Base-by-base conservation (phyloP, 2,113 vertebrate species). In the Melanotaenia duboulayi region DNA sequence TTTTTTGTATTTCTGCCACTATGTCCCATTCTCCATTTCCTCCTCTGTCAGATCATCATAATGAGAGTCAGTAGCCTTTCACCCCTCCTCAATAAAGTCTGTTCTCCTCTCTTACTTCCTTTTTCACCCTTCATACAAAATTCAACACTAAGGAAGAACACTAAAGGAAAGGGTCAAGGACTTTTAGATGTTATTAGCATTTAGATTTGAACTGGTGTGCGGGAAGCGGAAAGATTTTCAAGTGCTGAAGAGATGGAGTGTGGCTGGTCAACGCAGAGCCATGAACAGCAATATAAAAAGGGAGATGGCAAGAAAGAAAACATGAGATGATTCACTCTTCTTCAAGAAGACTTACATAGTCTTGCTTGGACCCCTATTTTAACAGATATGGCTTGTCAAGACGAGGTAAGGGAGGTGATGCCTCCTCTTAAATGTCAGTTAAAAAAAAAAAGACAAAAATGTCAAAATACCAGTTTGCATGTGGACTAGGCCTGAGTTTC, bases 121-220 rank as follows among this genome's bases (percentile, higher is more conserved):
- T 40, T 68, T 85, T 67, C 83, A 61, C 73, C 55, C 65, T 40
- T 84, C 81, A 89, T 90, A 72, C 76, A 89, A 83, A 86, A 87
- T 88, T 91, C 84, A 88, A 71, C 68, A 88, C 70, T 7, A 17
- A 70, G 59, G 69, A 72, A 65, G 76, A 76, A 79, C 22, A 3
- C 6, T 17, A 64, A 79, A 83, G 59, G 73, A 44, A 73, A 69
- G 84, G 84, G 86, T 90, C 89, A 89, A 92, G 84, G 86, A 88
- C 86, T 82, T n/a, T 84, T 59, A 88, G 69, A 78, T 81, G 81
- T 80, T 81, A 91, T 91, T 91, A 91, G 85, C 90, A 91, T 91
- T 91, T 91, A 90, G 87, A 91, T 90, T 87, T 88, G 78, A 87
- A 83, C 80, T 60, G 64, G 65, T 74, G 78, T 85, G 87, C 85